phyloP scores from a whole-genome alignment of 2,888 invertebrate genomes.

The Galeopsomyia nigrocyanea region DNA sequence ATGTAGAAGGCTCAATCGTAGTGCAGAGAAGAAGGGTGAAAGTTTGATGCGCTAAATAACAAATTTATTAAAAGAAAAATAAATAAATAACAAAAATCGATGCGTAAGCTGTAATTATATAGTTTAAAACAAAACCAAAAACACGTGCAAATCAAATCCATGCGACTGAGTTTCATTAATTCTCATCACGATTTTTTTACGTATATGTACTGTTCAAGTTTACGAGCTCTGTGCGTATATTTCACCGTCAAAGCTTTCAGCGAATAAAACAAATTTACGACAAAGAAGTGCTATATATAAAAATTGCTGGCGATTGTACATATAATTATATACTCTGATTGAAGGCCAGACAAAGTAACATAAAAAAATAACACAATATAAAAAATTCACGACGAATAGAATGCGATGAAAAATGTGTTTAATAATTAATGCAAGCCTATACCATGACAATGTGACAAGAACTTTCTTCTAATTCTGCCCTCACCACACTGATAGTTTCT shows the following conservation, averaged over 20 bases:
- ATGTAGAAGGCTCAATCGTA: slow-evolving; percentile 67
- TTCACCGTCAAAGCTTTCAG: slow-evolving; percentile 46
- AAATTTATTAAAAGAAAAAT: slow-evolving; percentile 22
- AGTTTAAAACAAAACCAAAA: too few relatives aligned
- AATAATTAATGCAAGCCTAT: neutral
- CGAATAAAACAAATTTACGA: slow-evolving; percentile 19
- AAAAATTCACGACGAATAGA: neutral
- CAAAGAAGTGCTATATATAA: slow-evolving; percentile 5
- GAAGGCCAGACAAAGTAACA: neutral
- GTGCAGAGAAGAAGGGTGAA: slow-evolving; percentile 54
- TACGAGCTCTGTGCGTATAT: slow-evolving; percentile 42
- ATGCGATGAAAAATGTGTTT: neutral
- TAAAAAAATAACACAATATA: neutral
- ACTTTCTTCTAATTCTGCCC: slow-evolving; percentile 47
- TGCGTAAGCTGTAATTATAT: slow-evolving; percentile 12
- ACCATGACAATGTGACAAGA: slow-evolving; percentile 26
- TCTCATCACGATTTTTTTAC: slow-evolving; percentile 42
- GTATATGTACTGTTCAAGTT: too few relatives aligned
- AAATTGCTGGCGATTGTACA: neutral
- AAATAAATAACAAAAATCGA: slow-evolving; percentile 17
- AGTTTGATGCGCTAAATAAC: slow-evolving; percentile 49
- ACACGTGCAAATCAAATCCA: slow-evolving; percentile 26
- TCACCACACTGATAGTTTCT: slow-evolving; percentile 47
- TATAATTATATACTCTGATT: neutral
- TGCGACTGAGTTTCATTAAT: slow-evolving; percentile 8